These are phyloP conservation scores for Neodiprion lecontei DNA, from an alignment of 1,140 invertebrate species.

Conservation along the genomic window DNA sequence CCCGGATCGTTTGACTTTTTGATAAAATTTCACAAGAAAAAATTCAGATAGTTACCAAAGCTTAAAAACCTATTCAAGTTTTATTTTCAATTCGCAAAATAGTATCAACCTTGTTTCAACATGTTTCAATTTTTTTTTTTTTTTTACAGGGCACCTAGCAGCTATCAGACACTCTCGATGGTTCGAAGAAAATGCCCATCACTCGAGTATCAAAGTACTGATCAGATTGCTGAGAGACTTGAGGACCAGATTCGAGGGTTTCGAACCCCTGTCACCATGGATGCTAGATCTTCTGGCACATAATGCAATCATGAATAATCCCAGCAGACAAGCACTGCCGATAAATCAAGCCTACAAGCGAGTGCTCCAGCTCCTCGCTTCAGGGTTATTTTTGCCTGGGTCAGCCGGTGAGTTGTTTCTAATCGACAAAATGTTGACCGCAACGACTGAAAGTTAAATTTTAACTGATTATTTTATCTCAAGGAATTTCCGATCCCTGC, in stretches of 20 bases:
- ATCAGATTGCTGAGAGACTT: constrained; percentile 93
- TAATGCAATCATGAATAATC: constrained; percentile 97
- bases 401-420: constrained; percentile 75
- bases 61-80: background rate
- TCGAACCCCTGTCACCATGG: constrained; percentile 93
- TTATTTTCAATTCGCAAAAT: background rate
- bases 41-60: no score
- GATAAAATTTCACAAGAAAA: no score
- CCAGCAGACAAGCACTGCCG: constrained; percentile 88
- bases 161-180: constrained; percentile 95
- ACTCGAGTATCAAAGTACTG: constrained; percentile 95
- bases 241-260: constrained; percentile 85
- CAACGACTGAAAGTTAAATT: constrained; percentile 12
- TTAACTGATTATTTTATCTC: constrained; percentile 20
- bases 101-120: background rate
- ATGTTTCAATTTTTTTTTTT: constrained; percentile 49
- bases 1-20: no score
- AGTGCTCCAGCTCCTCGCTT: constrained; percentile 87
- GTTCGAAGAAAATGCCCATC: constrained; percentile 98
- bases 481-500: constrained; percentile 89
- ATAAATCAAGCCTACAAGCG: constrained; percentile 86
- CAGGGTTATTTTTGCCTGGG: constrained; percentile 95
- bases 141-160: constrained; percentile 80
- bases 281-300: constrained; percentile 96
- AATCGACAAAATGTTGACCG: background rate